Evolutionary conservation across 2,888 invertebrate genomes (phyloP), one percentile per base, ranked within the genome.

Genomic region (Macrosoma leucophasiata): DNA sequence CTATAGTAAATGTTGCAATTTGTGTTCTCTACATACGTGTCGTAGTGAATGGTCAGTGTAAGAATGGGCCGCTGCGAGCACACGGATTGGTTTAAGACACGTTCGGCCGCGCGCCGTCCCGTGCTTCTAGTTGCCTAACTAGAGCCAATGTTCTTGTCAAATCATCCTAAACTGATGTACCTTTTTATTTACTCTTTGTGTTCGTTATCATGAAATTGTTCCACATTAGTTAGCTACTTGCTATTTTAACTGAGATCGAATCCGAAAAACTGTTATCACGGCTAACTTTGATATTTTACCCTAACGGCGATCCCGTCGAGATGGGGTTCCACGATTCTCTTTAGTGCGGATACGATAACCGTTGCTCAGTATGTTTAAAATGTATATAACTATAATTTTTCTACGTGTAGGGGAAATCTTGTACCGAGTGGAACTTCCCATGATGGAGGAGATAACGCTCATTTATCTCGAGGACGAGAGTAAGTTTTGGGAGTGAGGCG

Each of bases 391-490:
- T 74, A 76, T 76, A 77, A 84, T 84, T 82, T 85, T 85, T 85
- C 74, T 85, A 84, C 82, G 81, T 85, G 75, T 85, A 85, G 91
- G 91, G 87, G 93, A 93, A 90, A 93, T 93, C 90, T 92, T 93
- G 91, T 93, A 92, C 89, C 92, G 93, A 88, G 93, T 93, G 90
- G 92, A 93, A 90, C 91, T 93, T 88, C 93, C 93, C 86, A 91
- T 93, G 90, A 92, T 93, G 93, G 93, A 93, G 90, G 93, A 93
- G 90, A 92, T 93, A 87, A 93, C 93, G 85, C 91, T 93, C 89
- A 93, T 93, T 88, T 93, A 93, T 92, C 91, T 93, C 91, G 93
- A 93, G 91, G 92, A 93, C 91, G 90, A 89, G 86, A 86, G 88
- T 88, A 88, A 89, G 88, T 88, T 79, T 73, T 78, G 84, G 85